Conservation (phyloP, 2,797 vertebrate species). For the Vireo griseus region DNA sequence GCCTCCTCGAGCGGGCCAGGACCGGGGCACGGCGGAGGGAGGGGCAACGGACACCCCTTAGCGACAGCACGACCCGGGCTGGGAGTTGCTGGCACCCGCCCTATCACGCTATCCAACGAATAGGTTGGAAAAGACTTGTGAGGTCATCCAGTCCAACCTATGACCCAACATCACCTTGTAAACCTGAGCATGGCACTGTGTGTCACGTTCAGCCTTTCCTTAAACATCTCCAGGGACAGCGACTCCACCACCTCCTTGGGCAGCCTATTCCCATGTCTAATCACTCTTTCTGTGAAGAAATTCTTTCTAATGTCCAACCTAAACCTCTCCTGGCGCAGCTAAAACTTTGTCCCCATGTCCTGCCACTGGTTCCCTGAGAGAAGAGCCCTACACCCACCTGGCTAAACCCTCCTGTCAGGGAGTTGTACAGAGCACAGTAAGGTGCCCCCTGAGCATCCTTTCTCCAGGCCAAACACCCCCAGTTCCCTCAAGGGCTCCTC, state of each 20-base stretch:
- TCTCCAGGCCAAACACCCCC: neutral
- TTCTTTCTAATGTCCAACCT: neutral
- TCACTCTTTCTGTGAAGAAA: neutral
- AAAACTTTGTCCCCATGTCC: no score
- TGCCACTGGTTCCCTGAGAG: no score
- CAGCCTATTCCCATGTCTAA: neutral
- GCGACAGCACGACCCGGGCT: fast-evolving
- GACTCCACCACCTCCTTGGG: neutral
- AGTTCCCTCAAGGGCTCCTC: no score
- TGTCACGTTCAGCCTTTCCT: neutral
- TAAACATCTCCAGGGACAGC: neutral
- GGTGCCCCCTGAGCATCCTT: no score
- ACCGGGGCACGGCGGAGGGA: neutral
- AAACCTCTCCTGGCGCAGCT: neutral
- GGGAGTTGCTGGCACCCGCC: fast-evolving
- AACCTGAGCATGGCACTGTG: neutral
- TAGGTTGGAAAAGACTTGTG: neutral
- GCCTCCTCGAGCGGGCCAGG: neutral
- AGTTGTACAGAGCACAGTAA: fast-evolving
- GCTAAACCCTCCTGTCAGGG: neutral
- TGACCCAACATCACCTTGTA: neutral
- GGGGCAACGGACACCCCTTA: fast-evolving
- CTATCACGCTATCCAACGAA: fast-evolving
- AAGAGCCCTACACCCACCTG: neutral
- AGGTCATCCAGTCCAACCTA: neutral